Evolutionary conservation across 2,797 vertebrate genomes (phyloP), one percentile per base, ranked within the genome.

Genomic region (Thaleichthys pacificus): DNA sequence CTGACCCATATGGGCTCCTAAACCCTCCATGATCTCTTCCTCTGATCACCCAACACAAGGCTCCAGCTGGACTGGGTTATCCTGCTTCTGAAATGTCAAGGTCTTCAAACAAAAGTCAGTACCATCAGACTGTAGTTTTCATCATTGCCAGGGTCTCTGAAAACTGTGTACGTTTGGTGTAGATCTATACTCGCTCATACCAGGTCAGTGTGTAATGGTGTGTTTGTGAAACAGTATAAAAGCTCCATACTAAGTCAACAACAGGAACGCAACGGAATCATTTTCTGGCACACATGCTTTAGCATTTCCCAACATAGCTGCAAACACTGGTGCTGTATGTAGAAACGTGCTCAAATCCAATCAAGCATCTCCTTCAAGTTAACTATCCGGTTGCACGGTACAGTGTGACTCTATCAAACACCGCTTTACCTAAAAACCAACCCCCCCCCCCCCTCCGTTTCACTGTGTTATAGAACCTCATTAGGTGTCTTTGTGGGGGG

Each of bases 1-100:
- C 73, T 78, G 78, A 80, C 30, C 87, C 89, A 90, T 79, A 87
- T 91, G 88, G 84, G 72, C 77, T 80, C 64, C 47, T 71, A 75
- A 30, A 4, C 28, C 54, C 77, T 73, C 77, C 76, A 65, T 38
- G 63, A 32, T 32, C 22, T 63, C 68, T 66, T 22, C 68, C 26
- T 63, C 38, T 56, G 61, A 68, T 47, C 42, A 47, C 42, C 42
- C 42, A 85, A 87, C 83, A 80, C 42, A 58, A 2, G 85, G 86
- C 86, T 87, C 81, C 82, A 80, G 42, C 82, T 78, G 84, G 77
- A 71, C 71, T 74, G 8, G 62, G 63, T 75, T 75, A 65, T 30
- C 42, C 42, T 22, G 58, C 56, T 38, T 66, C 4, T 11, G 71
- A 76, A 85, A 80, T 75, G 78, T 82, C 56, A 30, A 1, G 49